Evolutionary conservation across 2,797 vertebrate genomes (phyloP), one percentile per base, ranked within the genome.

Genomic region (Xiphophorus birchmanni): DNA sequence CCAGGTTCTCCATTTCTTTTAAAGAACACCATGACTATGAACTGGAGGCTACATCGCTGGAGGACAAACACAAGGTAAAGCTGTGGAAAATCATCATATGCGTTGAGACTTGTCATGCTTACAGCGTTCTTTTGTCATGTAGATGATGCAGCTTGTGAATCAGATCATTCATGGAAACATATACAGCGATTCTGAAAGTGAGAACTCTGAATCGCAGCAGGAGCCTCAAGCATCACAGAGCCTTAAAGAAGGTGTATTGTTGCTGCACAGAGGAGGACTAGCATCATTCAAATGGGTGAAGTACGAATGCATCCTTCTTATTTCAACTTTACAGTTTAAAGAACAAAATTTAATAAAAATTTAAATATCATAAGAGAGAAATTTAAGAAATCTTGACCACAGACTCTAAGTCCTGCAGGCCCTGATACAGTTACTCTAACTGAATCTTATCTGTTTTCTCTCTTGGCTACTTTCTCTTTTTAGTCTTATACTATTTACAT

Each of bases 141-240:
- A 97, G 96, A 95, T 97, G 13, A 93, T 93, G 80, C 91, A 95
- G 82, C 94, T 98, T 74, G 81, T 97, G 80, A 96, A 95, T 91
- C 94, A 92, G 86, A 93, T 97, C 2, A 92, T 96, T 44, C 93
- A 95, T 83, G 92, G 76, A 75, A 97, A 97, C 90, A 96, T 94
- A 0, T 93, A 81, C 86, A 85, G 78, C 21, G 85, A 83, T 29
- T 1, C 80, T 29, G 85, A 17, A 1, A 92, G 90, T 26, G 13
- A 26, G 3, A 48, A n/a, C 18, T 72, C 73, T 45, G 91, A 92
- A 29, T 37, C 50, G 29, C 52, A 9, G 7, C 84, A 86, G 63
- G 80, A 87, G 76, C 29, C 90, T 47, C 37, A 73, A 40, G 73
- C 69, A 0, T 76, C 84, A 0, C 82, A 89, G 0, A 92, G 89